phyloP scores from a whole-genome alignment of 2,113 vertebrate genomes.

The Paradisaea rubra region DNA sequence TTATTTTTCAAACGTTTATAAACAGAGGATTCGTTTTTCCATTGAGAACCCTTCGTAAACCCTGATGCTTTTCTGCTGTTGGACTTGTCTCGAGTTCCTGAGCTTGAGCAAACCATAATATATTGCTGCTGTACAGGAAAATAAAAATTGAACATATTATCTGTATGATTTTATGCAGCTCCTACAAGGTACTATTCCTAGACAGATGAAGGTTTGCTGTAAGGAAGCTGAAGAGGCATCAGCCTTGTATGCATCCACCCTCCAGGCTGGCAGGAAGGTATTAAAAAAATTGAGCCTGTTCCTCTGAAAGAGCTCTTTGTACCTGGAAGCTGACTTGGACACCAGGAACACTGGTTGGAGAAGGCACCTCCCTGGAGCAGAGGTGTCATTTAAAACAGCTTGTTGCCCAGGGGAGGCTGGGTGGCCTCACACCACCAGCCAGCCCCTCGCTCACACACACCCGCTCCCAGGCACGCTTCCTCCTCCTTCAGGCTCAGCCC shows the following conservation, averaged over 20 bases:
- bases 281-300: neutral
- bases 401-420: neutral
- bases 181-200: neutral
- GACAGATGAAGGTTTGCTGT: neutral
- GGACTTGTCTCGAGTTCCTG: neutral
- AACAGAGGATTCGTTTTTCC: neutral
- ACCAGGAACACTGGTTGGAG: neutral
- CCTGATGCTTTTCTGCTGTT: neutral
- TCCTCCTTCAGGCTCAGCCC: neutral
- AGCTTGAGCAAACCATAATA: neutral
- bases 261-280: neutral
- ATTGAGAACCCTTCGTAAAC: neutral
- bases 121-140: neutral
- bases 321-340: neutral
- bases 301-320: neutral
- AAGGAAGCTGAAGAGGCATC: neutral
- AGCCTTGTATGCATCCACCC: no score
- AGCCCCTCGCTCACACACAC: rapidly evolving
- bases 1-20: neutral
- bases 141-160: neutral
- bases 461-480: neutral
- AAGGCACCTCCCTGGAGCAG: neutral
- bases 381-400: neutral
- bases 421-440: no score
- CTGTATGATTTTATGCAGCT: neutral